These are phyloP conservation scores for Oryzias melastigma DNA, from an alignment of 2,113 vertebrate genomes.

Conservation along the genomic window DNA sequence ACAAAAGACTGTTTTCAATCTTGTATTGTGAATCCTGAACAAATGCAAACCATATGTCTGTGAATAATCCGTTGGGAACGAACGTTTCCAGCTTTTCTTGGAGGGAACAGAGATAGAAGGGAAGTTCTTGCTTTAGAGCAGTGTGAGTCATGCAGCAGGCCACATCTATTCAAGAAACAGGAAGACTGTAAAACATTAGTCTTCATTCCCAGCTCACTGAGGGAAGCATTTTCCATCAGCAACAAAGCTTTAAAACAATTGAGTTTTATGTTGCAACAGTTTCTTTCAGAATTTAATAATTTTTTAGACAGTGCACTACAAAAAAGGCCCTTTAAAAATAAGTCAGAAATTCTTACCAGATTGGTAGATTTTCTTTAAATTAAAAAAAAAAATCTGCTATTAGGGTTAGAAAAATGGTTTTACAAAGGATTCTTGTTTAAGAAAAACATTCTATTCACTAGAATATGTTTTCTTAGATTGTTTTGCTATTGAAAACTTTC, in stretches of 20 bases:
- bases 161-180: conserved; percentile 49
- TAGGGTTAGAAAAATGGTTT: too few relatives aligned
- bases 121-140: conserved; percentile 15
- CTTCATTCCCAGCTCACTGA: conserved; percentile 28
- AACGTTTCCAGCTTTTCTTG: conserved; percentile 20
- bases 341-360: too few relatives aligned
- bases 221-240: conserved; percentile 41
- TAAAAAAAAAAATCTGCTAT: too few relatives aligned
- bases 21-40: not conserved
- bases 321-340: too few relatives aligned
- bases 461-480: too few relatives aligned
- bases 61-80: conserved; percentile 3
- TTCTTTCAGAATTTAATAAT: conserved; percentile 41
- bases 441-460: too few relatives aligned
- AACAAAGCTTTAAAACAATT: conserved; percentile 55
- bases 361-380: too few relatives aligned
- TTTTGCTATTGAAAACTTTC: too few relatives aligned
- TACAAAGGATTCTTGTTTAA: too few relatives aligned
- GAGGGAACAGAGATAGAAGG: conserved; percentile 10
- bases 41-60: conserved; percentile 2
- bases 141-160: conserved; percentile 31
- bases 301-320: conserved; percentile 3
- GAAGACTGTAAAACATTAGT: conserved; percentile 63
- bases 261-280: conserved; percentile 32
- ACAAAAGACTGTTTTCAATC: not conserved